Evolutionary conservation across 2,888 invertebrate species (phyloP).

Genomic region (Colostygia pectinataria): DNA sequence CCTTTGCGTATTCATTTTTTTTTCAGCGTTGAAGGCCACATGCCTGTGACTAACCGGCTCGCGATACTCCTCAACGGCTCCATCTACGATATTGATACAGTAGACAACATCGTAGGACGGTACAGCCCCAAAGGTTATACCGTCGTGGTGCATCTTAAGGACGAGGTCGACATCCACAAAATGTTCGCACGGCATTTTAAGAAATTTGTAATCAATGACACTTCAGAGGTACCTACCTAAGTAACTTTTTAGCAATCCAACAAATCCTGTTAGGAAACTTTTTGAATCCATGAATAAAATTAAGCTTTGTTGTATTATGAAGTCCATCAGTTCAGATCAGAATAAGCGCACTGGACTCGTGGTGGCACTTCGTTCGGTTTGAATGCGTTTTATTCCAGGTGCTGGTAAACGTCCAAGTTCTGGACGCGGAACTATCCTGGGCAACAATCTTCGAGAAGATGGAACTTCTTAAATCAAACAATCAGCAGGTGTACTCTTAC

Average conservation of each 20-base stretch:
- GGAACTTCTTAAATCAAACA: constrained; percentile 53
- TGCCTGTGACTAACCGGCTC: constrained; percentile 62
- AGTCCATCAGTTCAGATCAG: no score
- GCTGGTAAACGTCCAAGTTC: constrained; percentile 66
- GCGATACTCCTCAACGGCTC: constrained; percentile 61
- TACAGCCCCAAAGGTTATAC: constrained; percentile 63
- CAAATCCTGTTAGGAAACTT: no score
- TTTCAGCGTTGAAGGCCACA: constrained; percentile 51
- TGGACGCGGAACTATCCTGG: constrained; percentile 54
- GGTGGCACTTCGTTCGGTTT: no score
- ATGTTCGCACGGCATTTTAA: constrained; percentile 58
- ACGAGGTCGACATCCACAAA: constrained; percentile 50
- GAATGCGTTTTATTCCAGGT: constrained; percentile 45
- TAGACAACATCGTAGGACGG: constrained; percentile 57
- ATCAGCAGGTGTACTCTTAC: constrained; percentile 62
- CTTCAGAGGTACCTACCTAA: constrained; percentile 51
- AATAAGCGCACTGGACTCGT: no score
- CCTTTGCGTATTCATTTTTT: neutral
- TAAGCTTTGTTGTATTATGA: no score
- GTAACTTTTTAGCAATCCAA: no score
- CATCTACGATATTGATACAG: constrained; percentile 61
- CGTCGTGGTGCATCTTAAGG: constrained; percentile 67
- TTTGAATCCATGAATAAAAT: no score
- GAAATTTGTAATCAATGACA: constrained; percentile 58
- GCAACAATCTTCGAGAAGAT: constrained; percentile 56